phyloP scores from a whole-genome alignment of 1,140 invertebrate species.

The Eriocheir sinensis region DNA sequence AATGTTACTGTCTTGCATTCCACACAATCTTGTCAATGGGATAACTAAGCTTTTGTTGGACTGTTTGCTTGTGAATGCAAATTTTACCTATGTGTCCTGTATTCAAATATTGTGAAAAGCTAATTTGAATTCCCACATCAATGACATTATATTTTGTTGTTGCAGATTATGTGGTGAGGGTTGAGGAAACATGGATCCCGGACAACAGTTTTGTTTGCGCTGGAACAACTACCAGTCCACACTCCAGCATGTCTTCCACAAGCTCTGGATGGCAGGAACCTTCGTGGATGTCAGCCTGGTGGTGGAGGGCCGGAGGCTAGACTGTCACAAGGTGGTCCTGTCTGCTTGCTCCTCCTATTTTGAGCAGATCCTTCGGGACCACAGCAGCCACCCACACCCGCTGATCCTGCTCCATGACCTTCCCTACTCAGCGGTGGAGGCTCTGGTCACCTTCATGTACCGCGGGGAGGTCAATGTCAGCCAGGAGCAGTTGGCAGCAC shows the following conservation, averaged over 20 bases:
- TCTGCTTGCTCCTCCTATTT: slow-evolving; percentile 97
- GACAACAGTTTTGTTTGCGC: slow-evolving; percentile 93
- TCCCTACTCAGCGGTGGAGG: slow-evolving; percentile 92
- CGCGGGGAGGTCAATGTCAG: slow-evolving; percentile 95
- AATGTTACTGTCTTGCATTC: too few species aligned
- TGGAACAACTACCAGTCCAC: slow-evolving; percentile 96
- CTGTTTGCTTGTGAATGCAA: too few species aligned
- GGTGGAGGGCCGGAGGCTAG: slow-evolving; percentile 93
- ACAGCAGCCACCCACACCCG: slow-evolving; percentile 84
- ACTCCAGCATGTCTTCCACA: slow-evolving; percentile 93
- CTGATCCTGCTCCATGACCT: slow-evolving; percentile 95
- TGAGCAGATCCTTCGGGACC: slow-evolving; percentile 89
- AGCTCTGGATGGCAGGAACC: slow-evolving; percentile 92
- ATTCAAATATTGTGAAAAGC: too few species aligned
- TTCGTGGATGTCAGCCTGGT: slow-evolving; percentile 96
- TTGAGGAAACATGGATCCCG: slow-evolving; percentile 73
- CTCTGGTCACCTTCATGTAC: slow-evolving; percentile 96
- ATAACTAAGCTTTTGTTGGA: too few species aligned
- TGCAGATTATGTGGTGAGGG: slow-evolving; percentile 76
- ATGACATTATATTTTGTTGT: slow-evolving; percentile 17
- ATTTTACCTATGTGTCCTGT: too few species aligned
- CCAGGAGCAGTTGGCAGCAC: slow-evolving; percentile 92
- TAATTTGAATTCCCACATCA: too few species aligned
- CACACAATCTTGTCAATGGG: too few species aligned
- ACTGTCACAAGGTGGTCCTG: slow-evolving; percentile 96